Evolutionary conservation across 92 coral and sea anemone genomes (phyloP).

Genomic region (Palythoa heliodiscus): DNA sequence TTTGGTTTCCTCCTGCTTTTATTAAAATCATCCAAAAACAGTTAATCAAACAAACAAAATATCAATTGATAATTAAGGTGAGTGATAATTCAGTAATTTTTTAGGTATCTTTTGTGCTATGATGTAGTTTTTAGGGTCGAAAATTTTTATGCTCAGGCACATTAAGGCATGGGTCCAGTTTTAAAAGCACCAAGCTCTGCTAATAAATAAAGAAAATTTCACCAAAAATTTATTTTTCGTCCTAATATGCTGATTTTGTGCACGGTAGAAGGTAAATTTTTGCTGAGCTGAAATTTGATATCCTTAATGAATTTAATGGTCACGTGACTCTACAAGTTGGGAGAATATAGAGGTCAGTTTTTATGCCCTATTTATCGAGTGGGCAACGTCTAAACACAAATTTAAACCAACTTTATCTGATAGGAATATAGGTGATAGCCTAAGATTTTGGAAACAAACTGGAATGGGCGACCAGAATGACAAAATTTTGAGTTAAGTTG

Average conservation of each 20-base stretch:
- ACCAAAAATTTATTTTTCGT: not conserved
- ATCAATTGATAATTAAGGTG: too few species aligned
- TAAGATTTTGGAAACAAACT: too few species aligned
- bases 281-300: not conserved
- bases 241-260: not conserved
- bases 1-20: too few species aligned
- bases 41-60: too few species aligned
- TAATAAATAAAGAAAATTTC: not conserved
- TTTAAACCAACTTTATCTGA: not conserved
- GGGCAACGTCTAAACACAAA: not conserved
- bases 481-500: too few species aligned
- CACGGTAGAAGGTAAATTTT: not conserved
- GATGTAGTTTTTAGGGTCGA: too few species aligned
- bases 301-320: not conserved
- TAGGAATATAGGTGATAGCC: not conserved
- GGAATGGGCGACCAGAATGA: too few species aligned
- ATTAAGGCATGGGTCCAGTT: not conserved
- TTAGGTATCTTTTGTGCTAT: too few species aligned
- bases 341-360: not conserved
- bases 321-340: conserved; percentile 6
- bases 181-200: not conserved
- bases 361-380: not conserved
- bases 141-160: not conserved
- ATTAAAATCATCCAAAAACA: too few species aligned
- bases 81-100: too few species aligned